Base-by-base conservation (phyloP, 2,888 invertebrate genomes). In the Amblyjoppa fuscipennis region DNA sequence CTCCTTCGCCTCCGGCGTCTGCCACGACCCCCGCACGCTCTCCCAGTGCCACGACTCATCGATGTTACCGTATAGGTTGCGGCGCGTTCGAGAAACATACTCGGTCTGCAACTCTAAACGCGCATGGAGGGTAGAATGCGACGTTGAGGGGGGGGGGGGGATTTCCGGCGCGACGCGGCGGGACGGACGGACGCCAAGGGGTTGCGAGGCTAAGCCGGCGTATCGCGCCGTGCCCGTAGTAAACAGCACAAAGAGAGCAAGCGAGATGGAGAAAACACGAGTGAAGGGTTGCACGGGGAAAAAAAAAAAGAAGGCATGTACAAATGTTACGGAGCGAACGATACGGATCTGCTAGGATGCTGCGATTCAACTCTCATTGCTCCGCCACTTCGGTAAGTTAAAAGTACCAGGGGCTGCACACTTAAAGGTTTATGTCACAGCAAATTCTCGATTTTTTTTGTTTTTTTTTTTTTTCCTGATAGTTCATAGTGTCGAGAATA, bases 211-310 rank as follows among this genome's bases (percentile, higher is more conserved):
- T 41, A 73, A 80, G 64, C 53, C 66, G 51, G 53, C 64, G 79
- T 80, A 51, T 71, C 70, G 79, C 25, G 31, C 25, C 1, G 61
- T 25, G n/a, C n/a, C 38, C 13, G 51, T 41, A 28, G 66, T 59
- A 34, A 53, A 34, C 28, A 13, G 74, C 45, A 81, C 81, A 81
- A 82, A 82, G 77, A 53, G 71, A 66, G 56, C 41, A 66, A 82
- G 69, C 53, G 82, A 77, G 81, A 81, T 56, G 45, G 53, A 64
- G 25, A 31, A 45, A 45, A 68, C 41, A 75, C 56, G 61, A 49
- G 28, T 3, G 66, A 76, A 56, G 56, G 51, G 34, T 61, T 56
- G 59, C 25, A 28, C 28, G 1, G 6, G 16, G 3, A 53, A 56
- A 56, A 56, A 59, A 59, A 25, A 59, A 59, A 59, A 59, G 13